Evolutionary conservation across 2,113 vertebrate genomes (phyloP).

Genomic region (Menura novaehollandiae): DNA sequence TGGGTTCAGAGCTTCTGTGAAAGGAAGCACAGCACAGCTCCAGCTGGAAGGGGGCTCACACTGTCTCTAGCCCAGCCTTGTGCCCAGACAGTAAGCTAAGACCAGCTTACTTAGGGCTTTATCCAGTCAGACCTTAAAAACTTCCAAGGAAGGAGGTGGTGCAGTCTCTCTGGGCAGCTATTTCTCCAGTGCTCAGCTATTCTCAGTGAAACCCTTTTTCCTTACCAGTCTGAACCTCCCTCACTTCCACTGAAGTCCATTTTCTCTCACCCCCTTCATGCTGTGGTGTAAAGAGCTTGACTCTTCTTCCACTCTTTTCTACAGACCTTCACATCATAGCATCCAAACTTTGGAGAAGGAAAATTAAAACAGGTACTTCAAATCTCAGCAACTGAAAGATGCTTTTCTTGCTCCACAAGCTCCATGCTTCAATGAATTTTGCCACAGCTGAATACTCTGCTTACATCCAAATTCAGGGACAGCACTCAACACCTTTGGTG

Average conservation of each 20-base stretch:
- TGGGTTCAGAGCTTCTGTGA: neutral
- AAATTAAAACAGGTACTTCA: neutral
- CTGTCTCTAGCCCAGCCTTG: neutral
- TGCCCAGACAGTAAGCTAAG: neutral
- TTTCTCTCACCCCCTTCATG: neutral
- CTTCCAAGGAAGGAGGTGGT: neutral
- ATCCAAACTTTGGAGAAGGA: neutral
- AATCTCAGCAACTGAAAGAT: neutral
- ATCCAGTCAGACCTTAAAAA: neutral
- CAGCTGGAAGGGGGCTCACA: neutral
- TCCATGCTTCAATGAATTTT: neutral
- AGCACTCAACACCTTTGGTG: neutral
- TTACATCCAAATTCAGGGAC: neutral
- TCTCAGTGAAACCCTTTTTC: rapidly evolving
- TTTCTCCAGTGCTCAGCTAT: neutral
- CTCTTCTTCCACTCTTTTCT: neutral
- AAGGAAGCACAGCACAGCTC: neutral
- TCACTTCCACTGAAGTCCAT: neutral
- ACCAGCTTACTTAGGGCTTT: neutral
- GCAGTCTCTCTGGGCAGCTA: neutral
- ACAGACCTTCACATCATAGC: neutral
- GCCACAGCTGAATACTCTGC: neutral
- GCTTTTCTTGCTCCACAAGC: neutral
- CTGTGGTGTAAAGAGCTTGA: neutral
- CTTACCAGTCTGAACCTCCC: neutral